Conservation (phyloP, 2,888 invertebrate genomes). For the Amblyteles armatorius region DNA sequence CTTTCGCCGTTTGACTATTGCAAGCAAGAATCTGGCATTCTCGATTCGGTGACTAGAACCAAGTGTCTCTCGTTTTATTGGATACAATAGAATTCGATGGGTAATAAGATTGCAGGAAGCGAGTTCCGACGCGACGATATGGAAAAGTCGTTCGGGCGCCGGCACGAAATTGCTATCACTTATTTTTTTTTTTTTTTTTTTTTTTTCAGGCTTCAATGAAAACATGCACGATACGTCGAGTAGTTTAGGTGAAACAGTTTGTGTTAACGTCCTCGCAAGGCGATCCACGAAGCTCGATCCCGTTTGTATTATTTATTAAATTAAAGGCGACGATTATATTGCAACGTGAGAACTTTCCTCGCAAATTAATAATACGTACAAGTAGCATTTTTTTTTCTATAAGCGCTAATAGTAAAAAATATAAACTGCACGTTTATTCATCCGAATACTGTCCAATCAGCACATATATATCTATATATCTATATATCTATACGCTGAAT, state of each 20-base stretch:
- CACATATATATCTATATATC: constrained; percentile 15
- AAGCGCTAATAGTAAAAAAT: constrained; percentile 47
- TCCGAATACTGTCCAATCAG: constrained; percentile 49
- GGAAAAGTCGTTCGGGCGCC: constrained; percentile 34
- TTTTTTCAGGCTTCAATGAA: constrained; percentile 24
- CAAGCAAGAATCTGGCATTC: constrained; percentile 55
- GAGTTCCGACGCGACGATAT: constrained; percentile 5
- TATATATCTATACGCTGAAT: constrained; percentile 8
- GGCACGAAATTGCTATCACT: constrained; percentile 39
- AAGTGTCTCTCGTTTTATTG: constrained; percentile 41
- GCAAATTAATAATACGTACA: constrained; percentile 51
- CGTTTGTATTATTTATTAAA: neutral
- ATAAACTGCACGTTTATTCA: constrained; percentile 48
- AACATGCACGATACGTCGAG: constrained; percentile 18
- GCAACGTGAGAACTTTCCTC: constrained; percentile 52
- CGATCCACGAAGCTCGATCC: neutral
- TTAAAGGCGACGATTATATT: constrained; percentile 45
- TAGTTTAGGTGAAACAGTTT: neutral
- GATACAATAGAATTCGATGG: constrained; percentile 18
- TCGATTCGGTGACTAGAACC: constrained; percentile 73
- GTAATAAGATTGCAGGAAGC: constrained; percentile 8
- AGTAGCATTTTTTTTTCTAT: constrained; percentile 15
- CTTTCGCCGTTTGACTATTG: neutral
- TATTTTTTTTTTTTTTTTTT: neutral
- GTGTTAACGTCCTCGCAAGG: neutral